These are phyloP conservation scores for Patella vulgata DNA, from an alignment of 1,140 invertebrate species.

Conservation along the genomic window DNA sequence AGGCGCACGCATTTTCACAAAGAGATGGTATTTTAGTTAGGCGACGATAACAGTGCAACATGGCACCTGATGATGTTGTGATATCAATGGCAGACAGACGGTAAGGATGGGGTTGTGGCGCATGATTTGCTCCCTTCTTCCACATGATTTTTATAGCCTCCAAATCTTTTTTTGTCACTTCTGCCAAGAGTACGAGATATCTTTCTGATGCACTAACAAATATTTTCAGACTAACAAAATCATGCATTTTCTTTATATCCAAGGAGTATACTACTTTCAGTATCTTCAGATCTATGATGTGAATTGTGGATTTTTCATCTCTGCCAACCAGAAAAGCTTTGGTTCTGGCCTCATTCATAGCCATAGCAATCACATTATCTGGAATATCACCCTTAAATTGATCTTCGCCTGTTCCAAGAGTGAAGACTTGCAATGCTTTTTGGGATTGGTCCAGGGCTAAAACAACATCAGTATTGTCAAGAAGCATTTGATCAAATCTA, in stretches of 20 bases:
- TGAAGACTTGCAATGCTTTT: conserved; percentile 17
- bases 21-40: conserved; percentile 51
- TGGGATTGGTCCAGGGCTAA: conserved; percentile 13
- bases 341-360: conserved; percentile 6
- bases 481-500: background rate
- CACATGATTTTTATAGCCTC: conserved; percentile 41
- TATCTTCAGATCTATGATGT: conserved; percentile 31
- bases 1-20: conserved; percentile 33
- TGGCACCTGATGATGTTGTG: conserved; percentile 28
- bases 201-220: conserved; percentile 36
- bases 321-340: conserved; percentile 19
- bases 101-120: conserved; percentile 38
- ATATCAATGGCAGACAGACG: conserved; percentile 49
- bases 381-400: conserved; percentile 2
- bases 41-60: conserved; percentile 38
- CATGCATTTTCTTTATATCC: conserved; percentile 30
- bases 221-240: conserved; percentile 34
- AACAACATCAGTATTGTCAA: conserved; percentile 14
- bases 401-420: conserved; percentile 15
- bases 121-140: conserved; percentile 34
- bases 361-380: background rate
- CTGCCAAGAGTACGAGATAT: conserved; percentile 35
- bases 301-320: conserved; percentile 27
- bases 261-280: conserved; percentile 29
- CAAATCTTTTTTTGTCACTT: conserved; percentile 38